Base-by-base conservation (phyloP, 2,888 invertebrate species). In the Cotesia congregata region DNA sequence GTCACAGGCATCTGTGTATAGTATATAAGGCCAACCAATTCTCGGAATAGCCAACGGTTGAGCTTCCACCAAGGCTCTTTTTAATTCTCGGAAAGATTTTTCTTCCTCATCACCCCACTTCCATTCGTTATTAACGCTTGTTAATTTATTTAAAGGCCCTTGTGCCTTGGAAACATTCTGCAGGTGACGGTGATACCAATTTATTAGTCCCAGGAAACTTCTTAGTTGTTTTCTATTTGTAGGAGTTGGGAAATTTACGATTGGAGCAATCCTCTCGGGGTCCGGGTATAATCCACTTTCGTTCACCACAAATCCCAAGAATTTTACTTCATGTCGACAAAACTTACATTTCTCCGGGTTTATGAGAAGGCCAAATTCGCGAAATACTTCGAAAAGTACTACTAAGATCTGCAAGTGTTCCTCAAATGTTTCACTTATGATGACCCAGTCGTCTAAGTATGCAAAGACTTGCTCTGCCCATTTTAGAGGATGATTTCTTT, bases 321-420 rank as follows among this genome's bases (percentile, higher is more conserved):
- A 80, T 65, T 80, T 74, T 0, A 79, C 78, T 70, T 80, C 77
- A 4, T 41, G 67, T 38, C 79, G 78, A 5, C 74, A 79, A 20
- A 80, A 80, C 4, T 77, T 76, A 68, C 80, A 79, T 62, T 80
- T 81, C 60, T 78, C 79, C 1, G 75, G 76, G 50, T 81, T 80
- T 3, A 81, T 64, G 0, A 20, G 69, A 41, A 79, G 59, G 59
- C 76, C 77, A 0, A 76, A 80, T 15, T 79, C 77, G 0, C 79
- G 62, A 20, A 62, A 62, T 2, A 62, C 62, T n/a, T 62, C 62
- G 62, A 62, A 62, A 15, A 62, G 12, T 20, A 62, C 6, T 1
- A 1, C 5, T 12, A 62, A 2, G 2, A 62, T 15, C 3, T 7
- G n/a, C 6, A n/a, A 6, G 0, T 62, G 62, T 15, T 62, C 62